These are phyloP conservation scores for Heliornis fulica DNA, from an alignment of 2,113 vertebrate species.

Conservation along the genomic window DNA sequence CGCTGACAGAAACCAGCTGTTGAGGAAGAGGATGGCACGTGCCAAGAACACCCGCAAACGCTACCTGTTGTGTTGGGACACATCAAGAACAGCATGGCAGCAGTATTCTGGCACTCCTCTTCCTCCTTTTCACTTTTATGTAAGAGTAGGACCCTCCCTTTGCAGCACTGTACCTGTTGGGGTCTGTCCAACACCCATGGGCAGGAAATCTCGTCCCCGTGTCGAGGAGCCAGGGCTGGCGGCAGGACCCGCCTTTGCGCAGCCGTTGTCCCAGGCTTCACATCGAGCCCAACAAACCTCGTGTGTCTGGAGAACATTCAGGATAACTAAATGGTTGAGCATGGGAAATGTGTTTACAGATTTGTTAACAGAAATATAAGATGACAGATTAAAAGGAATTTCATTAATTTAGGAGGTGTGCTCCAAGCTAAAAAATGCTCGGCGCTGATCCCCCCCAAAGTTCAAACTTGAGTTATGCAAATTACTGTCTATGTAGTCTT, in stretches of 20 bases:
- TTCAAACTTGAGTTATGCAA: neutral
- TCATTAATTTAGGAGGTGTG: neutral
- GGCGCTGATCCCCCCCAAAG: rapidly evolving
- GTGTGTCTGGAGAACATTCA: neutral
- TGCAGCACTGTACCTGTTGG: neutral
- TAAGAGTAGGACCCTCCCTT: neutral
- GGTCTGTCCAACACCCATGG: rapidly evolving
- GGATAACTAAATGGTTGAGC: too few relatives aligned
- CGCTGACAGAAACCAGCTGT: neutral
- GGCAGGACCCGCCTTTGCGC: neutral
- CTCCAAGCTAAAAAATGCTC: neutral
- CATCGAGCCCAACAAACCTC: neutral
- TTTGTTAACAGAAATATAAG: neutral
- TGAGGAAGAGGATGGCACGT: rapidly evolving
- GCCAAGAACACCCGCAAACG: rapidly evolving
- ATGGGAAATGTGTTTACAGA: too few relatives aligned
- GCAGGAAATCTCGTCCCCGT: neutral
- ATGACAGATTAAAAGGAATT: neutral
- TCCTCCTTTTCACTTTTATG: neutral
- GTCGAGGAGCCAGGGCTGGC: neutral
- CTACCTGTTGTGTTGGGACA: neutral
- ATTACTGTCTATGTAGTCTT: neutral
- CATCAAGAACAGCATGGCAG: neutral
- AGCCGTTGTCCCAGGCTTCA: neutral
- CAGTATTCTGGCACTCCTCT: neutral